Base-by-base conservation (phyloP, 2,113 vertebrate genomes). In the Salvator merianae region DNA sequence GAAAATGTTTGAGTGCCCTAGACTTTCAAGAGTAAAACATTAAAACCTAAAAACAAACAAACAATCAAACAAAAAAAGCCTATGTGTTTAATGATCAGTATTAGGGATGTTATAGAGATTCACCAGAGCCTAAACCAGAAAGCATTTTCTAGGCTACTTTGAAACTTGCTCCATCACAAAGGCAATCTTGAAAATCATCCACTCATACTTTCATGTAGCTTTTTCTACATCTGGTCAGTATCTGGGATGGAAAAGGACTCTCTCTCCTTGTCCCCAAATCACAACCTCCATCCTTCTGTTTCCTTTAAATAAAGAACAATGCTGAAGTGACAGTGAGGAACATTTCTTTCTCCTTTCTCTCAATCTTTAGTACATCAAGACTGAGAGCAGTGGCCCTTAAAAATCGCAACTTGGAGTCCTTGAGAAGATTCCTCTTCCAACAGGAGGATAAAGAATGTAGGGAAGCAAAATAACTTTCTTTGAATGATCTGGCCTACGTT, bases 11-110 rank as follows among this genome's bases (percentile, higher is more conserved):
- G 88, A 95, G 91, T 94, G 92, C 91, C 93, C 86, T 96, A 93
- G 93, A 93, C 93, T 94, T 93, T 93, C 93, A 94, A 95, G 94
- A 95, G 92, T 91, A 94, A 92, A 94, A 92, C 91, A 91, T 90
- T 95, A 93, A 83, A 94, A 94, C 91, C 86, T 93, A 91, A 73
- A 91, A 93, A n/a, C n/a, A n/a, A n/a, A n/a, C n/a, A n/a, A n/a
- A n/a, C n/a, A n/a, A n/a, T n/a, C n/a, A n/a, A 91, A 93, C 90
- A 93, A 94, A 93, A 94, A 59, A 89, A 87, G 88, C 84, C 90
- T 87, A 89, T 84, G 86, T 84, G 91, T 81, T 88, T 82, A 90
- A 82, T 92, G 34, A 93, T 34, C 14, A 53, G 12, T 43, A 63
- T 82, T 43, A 82, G 26, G 22, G 50, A 47, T 24, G 7, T 53